These are phyloP conservation scores for Oncorhynchus gorbuscha DNA, from an alignment of 2,113 vertebrate species.

Conservation along the genomic window DNA sequence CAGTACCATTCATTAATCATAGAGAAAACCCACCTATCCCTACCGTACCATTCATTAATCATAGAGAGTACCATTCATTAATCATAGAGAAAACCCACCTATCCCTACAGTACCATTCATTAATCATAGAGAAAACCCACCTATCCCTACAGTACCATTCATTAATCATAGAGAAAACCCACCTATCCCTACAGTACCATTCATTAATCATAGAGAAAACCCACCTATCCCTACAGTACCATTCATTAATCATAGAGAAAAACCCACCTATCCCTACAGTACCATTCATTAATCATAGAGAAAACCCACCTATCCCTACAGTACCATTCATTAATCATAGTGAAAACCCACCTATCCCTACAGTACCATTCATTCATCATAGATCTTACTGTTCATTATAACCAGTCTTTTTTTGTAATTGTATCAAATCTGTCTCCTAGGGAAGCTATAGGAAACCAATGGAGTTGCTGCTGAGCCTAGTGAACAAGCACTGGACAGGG, in stretches of 20 bases:
- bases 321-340: too few species aligned
- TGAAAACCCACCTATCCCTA: too few species aligned
- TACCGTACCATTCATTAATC: background rate
- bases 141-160: too few species aligned
- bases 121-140: background rate
- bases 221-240: background rate
- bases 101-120: too few species aligned
- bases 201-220: background rate
- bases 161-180: background rate
- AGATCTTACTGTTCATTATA: background rate
- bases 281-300: too few species aligned
- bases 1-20: too few species aligned
- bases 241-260: background rate
- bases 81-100: background rate
- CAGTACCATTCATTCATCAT: background rate
- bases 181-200: background rate
- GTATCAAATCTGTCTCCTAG: slow-evolving; percentile 6
- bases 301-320: too few species aligned
- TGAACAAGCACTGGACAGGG: slow-evolving; percentile 78
- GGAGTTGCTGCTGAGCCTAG: slow-evolving; percentile 74
- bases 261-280: too few species aligned
- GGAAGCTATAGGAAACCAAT: slow-evolving; percentile 64
- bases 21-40: background rate
- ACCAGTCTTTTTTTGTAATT: background rate
- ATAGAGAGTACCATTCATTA: background rate